Base-by-base conservation (phyloP, 35 echinoderm and acorn worm genomes). In the Lytechinus pictus region DNA sequence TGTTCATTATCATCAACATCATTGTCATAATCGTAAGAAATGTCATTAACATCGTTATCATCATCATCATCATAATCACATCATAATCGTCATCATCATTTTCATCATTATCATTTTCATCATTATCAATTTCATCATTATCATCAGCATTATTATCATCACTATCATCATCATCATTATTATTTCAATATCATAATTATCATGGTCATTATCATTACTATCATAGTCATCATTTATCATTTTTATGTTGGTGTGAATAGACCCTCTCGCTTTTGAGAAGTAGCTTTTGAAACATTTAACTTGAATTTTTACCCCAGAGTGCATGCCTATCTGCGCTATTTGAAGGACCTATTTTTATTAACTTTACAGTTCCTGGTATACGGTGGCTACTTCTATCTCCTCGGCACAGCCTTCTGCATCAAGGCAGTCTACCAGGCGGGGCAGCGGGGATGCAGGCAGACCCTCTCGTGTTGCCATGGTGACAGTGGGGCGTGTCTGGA, bases 321-420 rank as follows among this genome's bases (percentile, higher is more conserved):
- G 33, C 33, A 44, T 44, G 33, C 33, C 33, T 44, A 44, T 44
- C 33, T 44, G 33, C 2, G 33, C 33, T 44, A 44, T 1, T 44
- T 44, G 33, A 44, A 44, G 33, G 33, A 44, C 33, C 33, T 44
- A 92, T 72, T 12, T 72, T 27, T 5, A 27, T 94, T 19, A 24
- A 28, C 61, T 52, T 66, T 19, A 13, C 19, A 95, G 92, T 96
- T 96, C 56, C 27, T 96, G 7, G 86, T 96, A 14, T 96, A 96
- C 29, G 90, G 96, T 5, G 96, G 96, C 61, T 96, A 89, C 92
- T 96, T 96, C 79, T 96, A 94, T 86, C 5, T 96, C 21, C 92
- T 96, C 10, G 96, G 92, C 53, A 71, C 92, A 10, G 71, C 92
- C 1, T 96, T 96, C 86, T 94, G 92, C 79, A 28, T 61, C 79